Evolutionary conservation across 1,140 invertebrate genomes (phyloP), one percentile per base, ranked within the genome.

Genomic region (Plodia interpunctella): DNA sequence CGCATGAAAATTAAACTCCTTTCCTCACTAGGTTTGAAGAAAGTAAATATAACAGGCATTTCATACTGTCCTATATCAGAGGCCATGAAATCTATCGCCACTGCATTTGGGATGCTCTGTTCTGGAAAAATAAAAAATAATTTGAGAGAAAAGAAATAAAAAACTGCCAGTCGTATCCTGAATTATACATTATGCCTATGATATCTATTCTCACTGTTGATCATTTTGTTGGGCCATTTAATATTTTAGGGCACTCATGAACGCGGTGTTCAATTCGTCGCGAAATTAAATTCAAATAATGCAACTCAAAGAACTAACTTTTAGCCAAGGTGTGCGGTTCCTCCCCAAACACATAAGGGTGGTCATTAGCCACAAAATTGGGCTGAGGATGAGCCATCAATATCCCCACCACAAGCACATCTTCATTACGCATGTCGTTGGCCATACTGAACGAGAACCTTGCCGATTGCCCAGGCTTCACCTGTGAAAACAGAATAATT

Each of bases 1-100:
- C 80, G 70, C 10, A 83, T 60, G 25, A 83, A 60, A 19, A 80
- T 71, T 18, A 87, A 59, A 18, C 65, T 75, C 50, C 77, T 76
- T 1, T 66, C 62, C 52, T 71, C 62, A 20, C 38, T 68, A 56
- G 25, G 35, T 59, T 57, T 69, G 54, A 64, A 19, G 57, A 84
- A 82, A n/a, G 76, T 76, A 53, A 84, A 84, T 67, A 87, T 68
- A 20, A 87, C 77, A 6, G 82, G 79, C 75, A 83, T 83, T 55
- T 83, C 79, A 64, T 78, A 82, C 59, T 78, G 74, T 2, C 84
- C 82, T 57, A 85, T 77, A 15, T 81, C 72, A 17, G 49, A 10
- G 10, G 69, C 65, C 25, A 53, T 5, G 58, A 83, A 85, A 13
- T 35, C 57, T 4, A 85, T 62, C 13, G 49, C 57, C 9, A 83